phyloP scores from a whole-genome alignment of 2,113 vertebrate species.

The Lucifuga dentata region DNA sequence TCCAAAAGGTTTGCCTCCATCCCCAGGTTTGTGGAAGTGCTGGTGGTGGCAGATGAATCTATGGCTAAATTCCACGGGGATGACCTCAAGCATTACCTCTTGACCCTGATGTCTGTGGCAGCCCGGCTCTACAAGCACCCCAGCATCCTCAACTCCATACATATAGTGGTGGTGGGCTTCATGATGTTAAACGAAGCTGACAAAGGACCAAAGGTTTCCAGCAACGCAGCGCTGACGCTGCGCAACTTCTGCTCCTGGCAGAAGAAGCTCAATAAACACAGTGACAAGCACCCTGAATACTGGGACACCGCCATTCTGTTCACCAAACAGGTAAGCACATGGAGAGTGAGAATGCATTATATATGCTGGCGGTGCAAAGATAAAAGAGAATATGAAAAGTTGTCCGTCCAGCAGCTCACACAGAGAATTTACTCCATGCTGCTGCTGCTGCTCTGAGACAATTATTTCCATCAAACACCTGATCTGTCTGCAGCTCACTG shows the following conservation, averaged over 20 bases:
- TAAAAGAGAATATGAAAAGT: not conserved
- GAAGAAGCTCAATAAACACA: conserved; percentile 96
- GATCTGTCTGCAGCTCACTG: conserved; percentile 21
- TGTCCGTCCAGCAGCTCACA: no score
- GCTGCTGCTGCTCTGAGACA: no score
- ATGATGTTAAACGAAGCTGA: conserved; percentile 90
- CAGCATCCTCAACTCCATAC: conserved; percentile 94
- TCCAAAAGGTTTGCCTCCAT: conserved; percentile 92
- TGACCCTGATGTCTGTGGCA: conserved; percentile 95
- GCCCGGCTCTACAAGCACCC: conserved; percentile 95
- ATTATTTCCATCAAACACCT: conserved; percentile 37
- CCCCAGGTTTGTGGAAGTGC: conserved; percentile 94
- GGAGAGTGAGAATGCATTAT: not conserved
- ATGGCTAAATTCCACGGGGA: conserved; percentile 95
- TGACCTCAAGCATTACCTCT: conserved; percentile 93
- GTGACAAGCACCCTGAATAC: conserved; percentile 94
- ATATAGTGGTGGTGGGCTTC: conserved; percentile 94
- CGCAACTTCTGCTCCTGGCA: conserved; percentile 99
- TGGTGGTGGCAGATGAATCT: conserved; percentile 95
- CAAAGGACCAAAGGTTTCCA: conserved; percentile 92
- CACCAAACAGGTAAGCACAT: conserved; percentile 92
- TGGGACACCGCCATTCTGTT: conserved; percentile 99
- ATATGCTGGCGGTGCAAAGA: not conserved
- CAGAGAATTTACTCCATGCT: no score
- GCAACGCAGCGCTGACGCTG: conserved; percentile 94